A percentile compares a stretch with the other conserved stretches of the same genome.
phyloP scores from a whole-genome alignment of 2,888 invertebrate species.

The Oasisia sp. region DNA sequence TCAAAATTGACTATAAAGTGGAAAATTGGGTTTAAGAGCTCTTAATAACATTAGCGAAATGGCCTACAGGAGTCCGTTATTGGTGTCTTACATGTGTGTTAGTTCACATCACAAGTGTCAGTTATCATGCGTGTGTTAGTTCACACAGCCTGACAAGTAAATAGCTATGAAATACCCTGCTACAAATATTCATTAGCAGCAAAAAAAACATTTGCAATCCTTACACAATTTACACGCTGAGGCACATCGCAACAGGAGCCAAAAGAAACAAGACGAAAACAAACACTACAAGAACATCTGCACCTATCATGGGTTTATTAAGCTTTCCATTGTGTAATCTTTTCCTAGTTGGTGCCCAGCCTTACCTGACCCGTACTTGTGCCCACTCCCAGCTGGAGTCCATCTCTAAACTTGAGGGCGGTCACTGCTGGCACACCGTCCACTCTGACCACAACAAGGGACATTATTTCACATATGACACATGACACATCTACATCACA shows the following conservation, averaged over 20 bases:
- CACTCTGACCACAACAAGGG: constrained; percentile 41
- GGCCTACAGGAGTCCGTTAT: too few species aligned
- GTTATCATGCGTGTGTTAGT: neutral
- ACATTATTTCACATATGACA: neutral
- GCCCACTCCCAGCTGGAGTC: constrained; percentile 80
- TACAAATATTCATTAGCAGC: too few species aligned
- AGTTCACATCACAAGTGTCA: neutral
- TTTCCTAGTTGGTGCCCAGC: constrained; percentile 22
- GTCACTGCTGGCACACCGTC: constrained; percentile 57
- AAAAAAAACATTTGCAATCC: too few species aligned
- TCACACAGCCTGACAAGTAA: too few species aligned
- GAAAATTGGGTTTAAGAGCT: too few species aligned
- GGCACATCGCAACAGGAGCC: too few species aligned
- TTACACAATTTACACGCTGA: too few species aligned
- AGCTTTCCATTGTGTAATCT: neutral
- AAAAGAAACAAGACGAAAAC: neutral
- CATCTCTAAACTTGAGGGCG: constrained; percentile 64
- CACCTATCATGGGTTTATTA: neutral
- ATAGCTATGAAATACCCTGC: too few species aligned
- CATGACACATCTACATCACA: neutral
- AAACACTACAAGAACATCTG: neutral
- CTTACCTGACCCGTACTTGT: constrained; percentile 90
- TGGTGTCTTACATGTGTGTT: too few species aligned
- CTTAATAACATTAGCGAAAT: too few species aligned
- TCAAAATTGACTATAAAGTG: too few species aligned